Evolutionary conservation across 2,797 vertebrate genomes (phyloP), one percentile per base, ranked within the genome.

Genomic region (Oreortyx pictus): DNA sequence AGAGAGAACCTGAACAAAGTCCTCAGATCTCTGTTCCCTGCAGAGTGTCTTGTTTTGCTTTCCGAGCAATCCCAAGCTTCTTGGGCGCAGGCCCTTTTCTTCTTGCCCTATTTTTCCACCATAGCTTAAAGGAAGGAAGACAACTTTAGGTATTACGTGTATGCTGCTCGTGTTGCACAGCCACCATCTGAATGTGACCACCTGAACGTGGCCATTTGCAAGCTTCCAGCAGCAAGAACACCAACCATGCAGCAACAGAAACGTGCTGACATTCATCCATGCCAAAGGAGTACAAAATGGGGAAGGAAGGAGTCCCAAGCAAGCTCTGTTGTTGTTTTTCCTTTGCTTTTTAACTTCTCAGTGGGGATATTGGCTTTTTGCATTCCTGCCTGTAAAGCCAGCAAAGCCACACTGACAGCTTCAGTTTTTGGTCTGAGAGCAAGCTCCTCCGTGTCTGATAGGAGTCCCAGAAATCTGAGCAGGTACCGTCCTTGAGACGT

Each of bases 261-360:
- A 52, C 37, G 2, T 4, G 41, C 46, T 71, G 14, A 8, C 15
- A 4, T 27, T 82, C 43, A 7, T 62, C 74, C 54, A 18, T 56
- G 35, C 59, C 54, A 27, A 65, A 90, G 70, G 87, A 83, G 65
- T 72, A 60, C 23, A 54, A 22, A 83, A 46, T 0, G 10, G 87
- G 66, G 31, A 68, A 67, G 64, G 71, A 81, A 29, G 44, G 41
- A 66, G 68, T 89, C 84, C 71, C 17, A 22, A 1, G 60, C 47
- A 52, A 64, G 60, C 19, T 75, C 71, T 82, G 74, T 80, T 87
- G 59, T 29, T 59, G 44, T 25, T 70, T 84, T 29, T 83, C 86
- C 70, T 79, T 35, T 56, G 43, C 76, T 86, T 91, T 89, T 89
- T 73, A 76, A 49, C 74, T 88, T 70, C 84, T 60, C 62, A 35